Percentiles rank a stretch among this genome's conserved stretches.
These are phyloP conservation scores for Philotrypesis tridentata DNA, from an alignment of 1,140 invertebrate species.

Conservation along the genomic window DNA sequence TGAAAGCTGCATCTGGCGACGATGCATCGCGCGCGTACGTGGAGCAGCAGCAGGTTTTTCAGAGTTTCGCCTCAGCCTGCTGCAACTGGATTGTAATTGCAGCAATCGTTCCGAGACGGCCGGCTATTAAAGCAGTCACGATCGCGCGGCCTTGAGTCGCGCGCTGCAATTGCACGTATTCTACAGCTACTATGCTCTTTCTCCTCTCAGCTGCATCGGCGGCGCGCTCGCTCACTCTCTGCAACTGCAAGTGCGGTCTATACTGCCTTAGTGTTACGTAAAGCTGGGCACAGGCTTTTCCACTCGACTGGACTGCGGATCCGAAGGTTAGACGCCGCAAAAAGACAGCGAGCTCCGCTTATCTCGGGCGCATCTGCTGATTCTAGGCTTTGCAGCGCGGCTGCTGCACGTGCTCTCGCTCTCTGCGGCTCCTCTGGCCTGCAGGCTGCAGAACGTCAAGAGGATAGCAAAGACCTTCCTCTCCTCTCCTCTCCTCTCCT, in stretches of 20 bases:
- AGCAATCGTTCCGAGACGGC: conserved; percentile 51
- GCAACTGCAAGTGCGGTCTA: too few species aligned
- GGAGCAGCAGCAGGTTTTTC: not conserved
- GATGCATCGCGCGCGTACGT: not conserved
- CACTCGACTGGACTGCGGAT: not conserved
- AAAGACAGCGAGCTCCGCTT: not conserved
- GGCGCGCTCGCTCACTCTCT: too few species aligned
- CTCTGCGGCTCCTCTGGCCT: too few species aligned
- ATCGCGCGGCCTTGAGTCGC: conserved; percentile 67
- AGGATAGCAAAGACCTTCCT: too few species aligned
- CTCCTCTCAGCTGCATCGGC: not conserved
- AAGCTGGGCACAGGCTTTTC: conserved; percentile 11
- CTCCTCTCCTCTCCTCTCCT: too few species aligned
- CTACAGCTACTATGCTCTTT: not conserved
- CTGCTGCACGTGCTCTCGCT: not conserved
- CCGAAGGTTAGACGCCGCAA: too few species aligned
- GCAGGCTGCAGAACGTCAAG: too few species aligned
- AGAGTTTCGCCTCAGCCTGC: conserved; percentile 40
- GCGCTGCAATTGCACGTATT: conserved; percentile 68
- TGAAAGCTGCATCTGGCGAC: too few species aligned
- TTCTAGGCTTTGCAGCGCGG: not conserved
- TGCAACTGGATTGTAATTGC: conserved; percentile 64
- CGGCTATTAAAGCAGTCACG: conserved; percentile 69
- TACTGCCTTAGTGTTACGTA: not conserved
- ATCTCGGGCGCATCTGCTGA: not conserved